Base-by-base conservation (phyloP, 1,140 invertebrate genomes). In the Sycophaga agraensis region DNA sequence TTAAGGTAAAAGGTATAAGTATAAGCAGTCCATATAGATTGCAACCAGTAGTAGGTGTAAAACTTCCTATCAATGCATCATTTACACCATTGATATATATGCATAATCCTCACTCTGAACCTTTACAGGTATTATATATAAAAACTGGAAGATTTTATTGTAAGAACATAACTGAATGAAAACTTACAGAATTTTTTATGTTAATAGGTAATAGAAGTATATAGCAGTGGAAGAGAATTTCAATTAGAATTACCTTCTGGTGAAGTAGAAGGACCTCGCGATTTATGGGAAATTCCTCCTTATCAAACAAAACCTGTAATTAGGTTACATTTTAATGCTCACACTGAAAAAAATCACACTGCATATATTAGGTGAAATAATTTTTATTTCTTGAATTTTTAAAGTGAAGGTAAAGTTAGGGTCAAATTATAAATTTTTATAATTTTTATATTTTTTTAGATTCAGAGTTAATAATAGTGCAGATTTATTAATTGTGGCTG, bases 161-260 rank as follows among this genome's bases (percentile, higher is more conserved):
- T n/a, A n/a, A n/a, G n/a, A n/a, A n/a, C n/a, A n/a, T n/a, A n/a
- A n/a, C n/a, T n/a, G n/a, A n/a, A n/a, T n/a, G n/a, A n/a, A n/a
- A n/a, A n/a, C 19, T 28, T 55, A 42, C 51, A 46, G 11, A 48
- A 46, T 62, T 64, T 69, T 79, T 75, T 35, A 75, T 34, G 0
- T 35, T 0, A 21, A 16, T 31, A 93, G 89, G 86, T 96, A 69
- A 83, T 89, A 70, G 91, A 94, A 84, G 88, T 95, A 73, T 96
- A 94, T 83, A 93, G 92, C 67, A 96, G 93, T 79, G 93, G 93
- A 54, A 88, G 90, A 57, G 93, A 95, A 81, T 89, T 97, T 79
- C 90, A 95, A 75, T 81, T 98, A 72, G 92, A 94, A 81, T 83
- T 97, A 70, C 93, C 94, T 55, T 87, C 86, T 63, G 91, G 88